These are phyloP conservation scores for Drosophila parabipectinata DNA, from an alignment of 1,140 invertebrate genomes.

Conservation along the genomic window DNA sequence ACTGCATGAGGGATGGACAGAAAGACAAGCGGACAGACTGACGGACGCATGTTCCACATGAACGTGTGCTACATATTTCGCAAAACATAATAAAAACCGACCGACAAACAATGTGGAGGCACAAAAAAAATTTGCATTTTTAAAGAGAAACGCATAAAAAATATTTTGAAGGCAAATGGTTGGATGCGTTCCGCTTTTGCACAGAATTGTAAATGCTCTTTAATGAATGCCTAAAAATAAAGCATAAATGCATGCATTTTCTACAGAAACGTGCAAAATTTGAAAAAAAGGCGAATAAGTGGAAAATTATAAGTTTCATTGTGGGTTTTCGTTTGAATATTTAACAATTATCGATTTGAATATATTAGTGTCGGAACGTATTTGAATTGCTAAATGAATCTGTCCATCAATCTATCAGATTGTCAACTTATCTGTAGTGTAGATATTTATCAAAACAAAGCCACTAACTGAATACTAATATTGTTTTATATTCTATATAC, in stretches of 20 bases:
- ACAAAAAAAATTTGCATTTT: conserved; percentile 54
- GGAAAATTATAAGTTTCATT: conserved; percentile 3
- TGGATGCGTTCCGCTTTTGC: conserved; percentile 12
- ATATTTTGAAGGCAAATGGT: conserved; percentile 22
- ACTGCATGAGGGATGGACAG: conserved; percentile 29
- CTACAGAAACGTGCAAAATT: background rate
- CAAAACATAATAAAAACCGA: conserved; percentile 41
- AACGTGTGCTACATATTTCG: conserved; percentile 55
- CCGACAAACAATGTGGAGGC: conserved; percentile 32
- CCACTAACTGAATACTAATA: background rate
- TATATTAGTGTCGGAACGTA: background rate
- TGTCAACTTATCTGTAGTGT: conserved; percentile 26
- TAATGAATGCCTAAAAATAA: conserved; percentile 16
- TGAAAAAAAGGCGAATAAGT: background rate
- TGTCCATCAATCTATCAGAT: conserved; percentile 39
- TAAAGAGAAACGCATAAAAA: conserved; percentile 51
- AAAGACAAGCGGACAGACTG: conserved; percentile 18
- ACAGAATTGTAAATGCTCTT: conserved; percentile 38
- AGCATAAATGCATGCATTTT: conserved; percentile 5
- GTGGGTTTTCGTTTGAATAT: background rate
- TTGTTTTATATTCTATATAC: background rate
- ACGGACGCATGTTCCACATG: conserved; percentile 37
- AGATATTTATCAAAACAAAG: conserved; percentile 29
- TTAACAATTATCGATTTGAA: conserved; percentile 18
- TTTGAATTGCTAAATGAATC: conserved; percentile 34